Evolutionary conservation across 2,888 invertebrate genomes (phyloP).

Genomic region (Tortrix viridana): DNA sequence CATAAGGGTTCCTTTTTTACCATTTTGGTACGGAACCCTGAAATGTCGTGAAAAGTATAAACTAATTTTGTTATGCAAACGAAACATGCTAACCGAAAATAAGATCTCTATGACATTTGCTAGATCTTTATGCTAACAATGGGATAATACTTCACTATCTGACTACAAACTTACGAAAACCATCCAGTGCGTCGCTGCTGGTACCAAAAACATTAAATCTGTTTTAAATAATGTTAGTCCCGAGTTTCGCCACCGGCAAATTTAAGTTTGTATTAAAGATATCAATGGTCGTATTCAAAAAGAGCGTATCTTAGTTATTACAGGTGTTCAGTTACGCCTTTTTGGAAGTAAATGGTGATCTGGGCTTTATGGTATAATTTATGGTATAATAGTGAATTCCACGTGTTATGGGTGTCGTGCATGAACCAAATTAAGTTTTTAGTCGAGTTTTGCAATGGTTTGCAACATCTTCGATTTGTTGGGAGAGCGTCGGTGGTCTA

Average conservation of each 20-base stretch:
- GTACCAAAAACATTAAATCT: not conserved
- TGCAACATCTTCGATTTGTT: too few species aligned
- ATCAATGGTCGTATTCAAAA: not conserved
- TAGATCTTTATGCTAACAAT: not conserved
- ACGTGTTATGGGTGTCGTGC: conserved; percentile 6
- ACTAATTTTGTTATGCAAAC: too few species aligned
- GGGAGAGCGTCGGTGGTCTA: too few species aligned
- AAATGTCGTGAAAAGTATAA: too few species aligned
- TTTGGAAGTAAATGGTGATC: not conserved
- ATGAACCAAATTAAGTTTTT: conserved; percentile 7
- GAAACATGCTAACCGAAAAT: too few species aligned
- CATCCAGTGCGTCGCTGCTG: not conserved
- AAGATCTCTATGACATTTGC: not conserved
- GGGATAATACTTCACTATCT: not conserved
- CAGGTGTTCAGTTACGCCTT: too few species aligned
- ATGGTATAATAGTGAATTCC: not conserved
- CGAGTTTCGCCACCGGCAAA: not conserved
- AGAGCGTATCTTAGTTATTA: not conserved
- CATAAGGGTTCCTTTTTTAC: too few species aligned
- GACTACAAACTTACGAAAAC: not conserved
- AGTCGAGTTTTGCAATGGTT: conserved; percentile 8
- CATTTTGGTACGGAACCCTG: too few species aligned
- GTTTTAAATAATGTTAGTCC: not conserved
- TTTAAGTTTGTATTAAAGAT: not conserved
- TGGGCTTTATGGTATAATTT: conserved; percentile 5